Conservation (phyloP, 2,888 invertebrate genomes). For the Lymantria dispar region DNA sequence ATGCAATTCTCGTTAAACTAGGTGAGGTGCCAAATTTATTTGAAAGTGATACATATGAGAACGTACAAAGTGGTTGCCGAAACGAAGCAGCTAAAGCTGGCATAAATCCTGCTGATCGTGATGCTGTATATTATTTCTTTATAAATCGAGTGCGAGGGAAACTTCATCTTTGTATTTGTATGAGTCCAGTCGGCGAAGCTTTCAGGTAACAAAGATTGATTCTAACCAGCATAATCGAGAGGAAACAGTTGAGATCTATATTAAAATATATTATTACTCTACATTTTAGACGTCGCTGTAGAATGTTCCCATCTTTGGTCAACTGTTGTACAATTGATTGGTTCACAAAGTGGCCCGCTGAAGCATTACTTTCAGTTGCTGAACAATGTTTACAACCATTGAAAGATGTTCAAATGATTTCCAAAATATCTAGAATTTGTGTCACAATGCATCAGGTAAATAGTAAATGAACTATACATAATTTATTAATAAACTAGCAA, state of each 20-base stretch:
- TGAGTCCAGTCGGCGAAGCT: slow-evolving; percentile 95
- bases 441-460: slow-evolving; percentile 72
- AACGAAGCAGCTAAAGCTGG: slow-evolving; percentile 87
- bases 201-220: slow-evolving; percentile 81
- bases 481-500: no score
- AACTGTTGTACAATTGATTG: slow-evolving; percentile 98
- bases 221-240: neutral
- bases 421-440: slow-evolving; percentile 61
- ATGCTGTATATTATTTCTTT: slow-evolving; percentile 92
- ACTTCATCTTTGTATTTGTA: slow-evolving; percentile 93
- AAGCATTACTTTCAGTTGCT: slow-evolving; percentile 93
- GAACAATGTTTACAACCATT: slow-evolving; percentile 85
- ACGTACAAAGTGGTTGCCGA: slow-evolving; percentile 89
- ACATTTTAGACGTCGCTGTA: slow-evolving; percentile 87
- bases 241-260: neutral
- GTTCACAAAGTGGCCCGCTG: slow-evolving; percentile 96
- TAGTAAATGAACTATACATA: no score
- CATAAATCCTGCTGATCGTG: slow-evolving; percentile 86
- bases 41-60: slow-evolving; percentile 93
- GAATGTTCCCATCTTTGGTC: slow-evolving; percentile 96
- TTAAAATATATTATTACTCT: neutral
- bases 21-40: slow-evolving; percentile 96
- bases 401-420: slow-evolving; percentile 67
- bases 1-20: slow-evolving; percentile 34
- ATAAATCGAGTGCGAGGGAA: slow-evolving; percentile 91